phyloP scores from a whole-genome alignment of 2,113 vertebrate species.

The Forbesichthys agassizii region DNA sequence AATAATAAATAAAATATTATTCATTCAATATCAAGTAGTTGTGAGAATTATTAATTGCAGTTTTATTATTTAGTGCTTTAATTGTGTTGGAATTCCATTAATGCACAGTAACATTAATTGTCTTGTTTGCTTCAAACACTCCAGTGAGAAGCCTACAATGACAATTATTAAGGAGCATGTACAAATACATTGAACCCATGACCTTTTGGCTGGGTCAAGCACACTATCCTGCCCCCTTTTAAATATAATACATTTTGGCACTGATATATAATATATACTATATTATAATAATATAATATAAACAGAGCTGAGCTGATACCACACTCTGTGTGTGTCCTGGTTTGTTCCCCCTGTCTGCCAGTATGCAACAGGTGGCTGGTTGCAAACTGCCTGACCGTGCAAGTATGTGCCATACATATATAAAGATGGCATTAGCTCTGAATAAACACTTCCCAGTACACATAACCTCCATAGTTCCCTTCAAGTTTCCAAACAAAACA shows the following conservation, averaged over 20 bases:
- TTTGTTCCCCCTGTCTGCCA: constrained; percentile 10
- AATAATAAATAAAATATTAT: no score
- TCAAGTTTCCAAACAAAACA: no score
- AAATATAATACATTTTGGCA: no score
- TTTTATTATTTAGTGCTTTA: no score
- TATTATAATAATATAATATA: neutral
- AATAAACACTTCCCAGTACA: constrained; percentile 30
- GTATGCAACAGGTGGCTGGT: constrained; percentile 50
- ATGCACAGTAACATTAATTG: neutral
- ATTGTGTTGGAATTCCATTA: no score
- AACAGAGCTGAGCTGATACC: neutral
- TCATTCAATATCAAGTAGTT: neutral
- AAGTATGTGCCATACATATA: constrained; percentile 35
- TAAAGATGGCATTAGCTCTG: constrained; percentile 41
- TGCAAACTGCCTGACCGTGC: constrained; percentile 42
- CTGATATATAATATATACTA: neutral
- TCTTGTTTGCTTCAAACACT: no score
- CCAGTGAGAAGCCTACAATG: no score
- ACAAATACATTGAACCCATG: no score
- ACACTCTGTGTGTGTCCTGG: neutral
- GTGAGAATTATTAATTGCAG: neutral
- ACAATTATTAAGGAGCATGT: no score
- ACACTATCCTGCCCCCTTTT: neutral
- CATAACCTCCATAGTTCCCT: neutral
- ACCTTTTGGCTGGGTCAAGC: no score